phyloP scores from a whole-genome alignment of 2,888 invertebrate species.

The Adineta ricciae region DNA sequence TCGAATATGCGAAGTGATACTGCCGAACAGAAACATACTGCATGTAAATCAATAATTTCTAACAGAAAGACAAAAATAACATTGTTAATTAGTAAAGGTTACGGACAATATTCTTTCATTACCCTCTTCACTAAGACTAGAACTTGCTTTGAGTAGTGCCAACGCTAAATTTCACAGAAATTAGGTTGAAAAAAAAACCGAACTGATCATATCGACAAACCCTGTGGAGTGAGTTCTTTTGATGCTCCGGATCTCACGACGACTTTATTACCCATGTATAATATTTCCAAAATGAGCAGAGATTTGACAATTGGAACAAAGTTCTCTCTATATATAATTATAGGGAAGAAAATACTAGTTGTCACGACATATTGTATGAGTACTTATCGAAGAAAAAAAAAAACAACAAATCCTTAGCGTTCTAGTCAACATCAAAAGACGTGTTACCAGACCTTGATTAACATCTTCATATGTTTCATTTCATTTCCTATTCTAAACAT shows the following conservation, averaged over 20 bases:
- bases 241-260: neutral
- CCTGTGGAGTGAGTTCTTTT: neutral
- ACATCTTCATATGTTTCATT: neutral
- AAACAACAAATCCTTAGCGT: neutral
- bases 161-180: neutral
- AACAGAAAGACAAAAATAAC: neutral
- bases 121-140: neutral
- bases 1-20: neutral
- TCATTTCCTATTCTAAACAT: neutral
- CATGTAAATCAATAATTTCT: neutral
- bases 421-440: neutral
- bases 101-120: neutral
- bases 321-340: neutral
- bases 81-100: too few species aligned
- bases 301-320: neutral
- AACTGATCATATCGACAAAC: neutral
- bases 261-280: neutral
- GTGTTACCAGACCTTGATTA: neutral
- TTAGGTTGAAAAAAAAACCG: neutral
- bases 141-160: neutral
- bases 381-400: neutral
- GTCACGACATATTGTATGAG: neutral
- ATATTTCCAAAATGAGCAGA: neutral
- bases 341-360: neutral
- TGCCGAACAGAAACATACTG: neutral